Evolutionary conservation across 2,797 vertebrate species (phyloP).

Genomic region (Chloroceryle inda): DNA sequence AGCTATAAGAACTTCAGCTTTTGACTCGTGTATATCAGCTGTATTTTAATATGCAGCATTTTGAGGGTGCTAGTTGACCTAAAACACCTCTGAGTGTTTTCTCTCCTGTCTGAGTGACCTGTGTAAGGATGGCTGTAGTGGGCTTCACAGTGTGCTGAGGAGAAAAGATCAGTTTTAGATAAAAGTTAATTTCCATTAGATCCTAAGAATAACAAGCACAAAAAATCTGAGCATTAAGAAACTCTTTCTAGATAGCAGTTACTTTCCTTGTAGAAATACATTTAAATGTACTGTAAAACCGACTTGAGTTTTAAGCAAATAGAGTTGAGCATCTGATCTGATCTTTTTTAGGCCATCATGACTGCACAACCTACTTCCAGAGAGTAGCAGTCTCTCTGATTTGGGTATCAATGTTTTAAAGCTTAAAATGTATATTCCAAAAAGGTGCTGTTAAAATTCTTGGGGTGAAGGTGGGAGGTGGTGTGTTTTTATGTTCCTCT

Average conservation of each 20-base stretch:
- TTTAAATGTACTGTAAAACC: not conserved
- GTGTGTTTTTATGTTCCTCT: not conserved
- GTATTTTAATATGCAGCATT: not conserved
- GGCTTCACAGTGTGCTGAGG: not conserved
- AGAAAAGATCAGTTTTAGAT: not conserved
- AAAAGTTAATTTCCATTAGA: not conserved
- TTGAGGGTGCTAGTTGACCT: not conserved
- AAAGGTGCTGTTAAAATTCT: not conserved
- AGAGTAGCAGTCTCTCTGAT: not conserved
- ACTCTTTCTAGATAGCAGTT: not conserved
- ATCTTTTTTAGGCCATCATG: slow-evolving; percentile 36
- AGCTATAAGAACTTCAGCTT: not conserved
- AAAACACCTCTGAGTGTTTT: not conserved
- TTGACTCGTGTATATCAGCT: not conserved
- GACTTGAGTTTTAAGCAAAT: not conserved
- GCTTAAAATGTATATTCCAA: not conserved
- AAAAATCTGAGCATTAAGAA: not conserved
- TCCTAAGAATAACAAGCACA: not conserved
- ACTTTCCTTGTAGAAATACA: not conserved
- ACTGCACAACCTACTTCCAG: not conserved
- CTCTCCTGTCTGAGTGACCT: not conserved
- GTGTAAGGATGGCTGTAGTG: not conserved
- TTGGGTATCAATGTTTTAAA: not conserved
- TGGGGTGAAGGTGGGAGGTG: not conserved
- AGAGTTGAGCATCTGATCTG: not conserved